Evolutionary conservation across 2,113 vertebrate species (phyloP), one percentile per base, ranked within the genome.

Genomic region (Phoenicopterus ruber): DNA sequence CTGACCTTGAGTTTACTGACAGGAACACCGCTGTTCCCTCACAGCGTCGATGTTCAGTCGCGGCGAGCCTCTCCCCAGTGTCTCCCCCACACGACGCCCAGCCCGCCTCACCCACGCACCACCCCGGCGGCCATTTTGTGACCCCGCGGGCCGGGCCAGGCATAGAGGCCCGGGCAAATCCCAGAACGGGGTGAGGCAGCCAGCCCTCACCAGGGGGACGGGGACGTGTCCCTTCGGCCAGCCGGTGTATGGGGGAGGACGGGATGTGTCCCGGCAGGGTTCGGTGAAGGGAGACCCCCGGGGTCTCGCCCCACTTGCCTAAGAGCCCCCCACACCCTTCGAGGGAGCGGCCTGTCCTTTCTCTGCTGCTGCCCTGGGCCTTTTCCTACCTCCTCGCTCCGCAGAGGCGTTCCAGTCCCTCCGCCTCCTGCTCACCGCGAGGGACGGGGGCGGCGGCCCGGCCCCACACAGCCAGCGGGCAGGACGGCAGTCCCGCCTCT

Each of bases 1-100:
- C 21, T 3, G 8, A 31, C 50, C 31, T 42, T n/a, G 44, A 31
- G 14, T 17, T 55, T n/a, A 34, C 28, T 13, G 58, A 6, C 28
- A 32, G 40, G 17, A 54, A 47, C 16, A 11, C 14, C 32, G 10
- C 79, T 14, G 15, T 10, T 44, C 61, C 42, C 61, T 79, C 46
- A 31, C 1, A 1, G 34, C 0, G 1, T 24, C 8, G 13, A 21
- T 4, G 22, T 18, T 49, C 1, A 1, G 47, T 9, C 0, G 1
- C 3, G 1, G 11, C 12, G 4, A 67, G 44, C 29, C 17, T 22
- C 62, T 61, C 29, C 47, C 7, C 3, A 1, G n/a, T n/a, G n/a
- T n/a, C 63, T 26, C 24, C 40, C 19, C 4, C 0, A 2, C 29
- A 38, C 2, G 1, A 22, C 0, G 1, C 15, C 44, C 66, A 17